phyloP scores from a whole-genome alignment of 2,113 vertebrate genomes.

The Rousettus leschenaultii region DNA sequence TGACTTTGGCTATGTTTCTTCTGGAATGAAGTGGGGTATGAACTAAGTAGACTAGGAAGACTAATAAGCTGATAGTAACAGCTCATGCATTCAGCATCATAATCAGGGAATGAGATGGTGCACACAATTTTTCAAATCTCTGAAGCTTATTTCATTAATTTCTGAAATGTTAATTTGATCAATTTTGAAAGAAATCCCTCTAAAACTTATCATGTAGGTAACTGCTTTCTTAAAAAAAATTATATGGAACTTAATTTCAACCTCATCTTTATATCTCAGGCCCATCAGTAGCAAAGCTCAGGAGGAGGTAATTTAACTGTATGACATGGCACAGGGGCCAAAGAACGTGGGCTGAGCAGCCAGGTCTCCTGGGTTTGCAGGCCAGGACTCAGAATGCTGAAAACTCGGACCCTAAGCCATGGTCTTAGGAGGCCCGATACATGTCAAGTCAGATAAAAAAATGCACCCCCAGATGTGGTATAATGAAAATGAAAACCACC shows the following conservation, averaged over 20 bases:
- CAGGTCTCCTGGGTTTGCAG: background rate
- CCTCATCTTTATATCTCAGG: background rate
- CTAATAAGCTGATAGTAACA: background rate
- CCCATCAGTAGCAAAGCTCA: too few relatives aligned
- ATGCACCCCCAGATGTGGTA: background rate
- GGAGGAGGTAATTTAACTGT: background rate
- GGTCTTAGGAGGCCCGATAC: background rate
- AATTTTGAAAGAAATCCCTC: background rate
- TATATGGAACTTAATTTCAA: background rate
- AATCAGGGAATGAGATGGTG: background rate
- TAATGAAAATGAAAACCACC: background rate
- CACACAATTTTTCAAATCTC: background rate
- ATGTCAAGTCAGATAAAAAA: background rate
- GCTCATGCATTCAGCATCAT: background rate
- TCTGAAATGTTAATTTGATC: background rate
- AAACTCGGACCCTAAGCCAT: background rate
- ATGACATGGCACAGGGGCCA: background rate
- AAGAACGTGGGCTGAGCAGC: background rate
- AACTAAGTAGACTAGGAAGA: background rate
- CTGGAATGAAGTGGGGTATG: too few relatives aligned
- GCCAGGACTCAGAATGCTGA: background rate
- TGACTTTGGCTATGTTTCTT: background rate
- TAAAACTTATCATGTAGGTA: background rate
- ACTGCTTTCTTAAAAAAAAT: background rate
- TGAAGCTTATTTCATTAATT: background rate